These are phyloP conservation scores for Drosophila bifasciata DNA, from an alignment of 1,140 invertebrate species.

Conservation along the genomic window DNA sequence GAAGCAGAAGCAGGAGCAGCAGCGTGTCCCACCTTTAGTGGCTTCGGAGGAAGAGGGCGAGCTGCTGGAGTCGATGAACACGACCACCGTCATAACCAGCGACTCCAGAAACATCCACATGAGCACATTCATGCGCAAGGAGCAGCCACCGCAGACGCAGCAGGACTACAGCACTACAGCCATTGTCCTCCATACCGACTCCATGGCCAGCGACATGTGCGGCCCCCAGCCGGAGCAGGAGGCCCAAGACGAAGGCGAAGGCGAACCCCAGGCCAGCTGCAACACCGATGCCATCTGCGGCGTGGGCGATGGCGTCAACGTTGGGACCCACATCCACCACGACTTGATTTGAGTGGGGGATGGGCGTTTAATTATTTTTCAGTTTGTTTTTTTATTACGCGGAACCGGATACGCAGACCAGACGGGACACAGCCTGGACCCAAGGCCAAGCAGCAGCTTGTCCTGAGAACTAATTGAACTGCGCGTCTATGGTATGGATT, in stretches of 20 bases:
- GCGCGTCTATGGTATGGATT: slow-evolving; percentile 48
- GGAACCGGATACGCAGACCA: slow-evolving; percentile 5
- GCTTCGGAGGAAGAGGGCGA: slow-evolving; percentile 59
- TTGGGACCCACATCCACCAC: slow-evolving; percentile 25
- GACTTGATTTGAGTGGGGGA: not conserved
- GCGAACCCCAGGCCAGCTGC: slow-evolving; percentile 16
- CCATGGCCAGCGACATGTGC: slow-evolving; percentile 6
- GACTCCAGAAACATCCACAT: slow-evolving; percentile 52
- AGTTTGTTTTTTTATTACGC: not conserved
- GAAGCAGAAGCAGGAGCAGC: slow-evolving; percentile 5
- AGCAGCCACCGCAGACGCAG: slow-evolving; percentile 4
- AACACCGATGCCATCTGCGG: slow-evolving; percentile 41
- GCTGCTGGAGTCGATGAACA: slow-evolving; percentile 59
- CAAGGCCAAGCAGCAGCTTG: slow-evolving; percentile 23
- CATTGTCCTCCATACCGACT: slow-evolving; percentile 26
- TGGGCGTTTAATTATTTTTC: slow-evolving; percentile 6
- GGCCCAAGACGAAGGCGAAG: not conserved
- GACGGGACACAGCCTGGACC: slow-evolving; percentile 2
- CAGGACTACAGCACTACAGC: slow-evolving; percentile 8
- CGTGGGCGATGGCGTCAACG: slow-evolving; percentile 58
- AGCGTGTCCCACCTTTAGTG: not conserved
- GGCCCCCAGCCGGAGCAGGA: slow-evolving; percentile 13
- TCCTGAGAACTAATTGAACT: slow-evolving; percentile 31
- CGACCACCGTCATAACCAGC: slow-evolving; percentile 61
- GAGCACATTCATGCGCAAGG: slow-evolving; percentile 50